Conservation (phyloP, 2,888 invertebrate species). For the Thyatira batis region DNA sequence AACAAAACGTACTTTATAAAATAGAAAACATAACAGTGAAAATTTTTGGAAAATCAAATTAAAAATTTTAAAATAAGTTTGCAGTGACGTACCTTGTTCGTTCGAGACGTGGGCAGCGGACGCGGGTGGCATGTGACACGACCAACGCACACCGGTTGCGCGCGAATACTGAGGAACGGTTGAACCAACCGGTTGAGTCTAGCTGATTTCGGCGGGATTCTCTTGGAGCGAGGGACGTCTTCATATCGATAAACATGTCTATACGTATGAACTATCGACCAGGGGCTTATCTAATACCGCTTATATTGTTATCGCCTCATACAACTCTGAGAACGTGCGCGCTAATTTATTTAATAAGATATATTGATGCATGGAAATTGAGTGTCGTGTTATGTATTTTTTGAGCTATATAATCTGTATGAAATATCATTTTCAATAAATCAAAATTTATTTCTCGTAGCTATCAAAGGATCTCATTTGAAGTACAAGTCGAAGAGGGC, state of each 20-base stretch:
- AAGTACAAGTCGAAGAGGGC: too few species aligned
- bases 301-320: constrained; percentile 4
- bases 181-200: constrained; percentile 27
- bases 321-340: background rate
- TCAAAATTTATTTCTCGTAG: too few species aligned
- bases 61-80: constrained; percentile 24
- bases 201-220: constrained; percentile 52
- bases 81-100: constrained; percentile 58
- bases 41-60: background rate
- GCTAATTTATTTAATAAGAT: background rate
- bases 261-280: constrained; percentile 38
- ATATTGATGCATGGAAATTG: too few species aligned
- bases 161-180: constrained; percentile 53
- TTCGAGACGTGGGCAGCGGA: constrained; percentile 22
- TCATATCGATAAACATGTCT: constrained; percentile 33
- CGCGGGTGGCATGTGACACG: constrained; percentile 48
- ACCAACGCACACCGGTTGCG: constrained; percentile 58
- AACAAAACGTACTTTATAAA: too few species aligned
- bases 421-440: too few species aligned
- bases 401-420: too few species aligned
- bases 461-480: too few species aligned
- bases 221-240: constrained; percentile 34
- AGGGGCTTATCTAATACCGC: constrained; percentile 18
- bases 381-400: too few species aligned
- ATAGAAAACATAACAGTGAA: too few species aligned